These are phyloP conservation scores for Pleuronectes platessa DNA, from an alignment of 2,113 vertebrate species.

Conservation along the genomic window DNA sequence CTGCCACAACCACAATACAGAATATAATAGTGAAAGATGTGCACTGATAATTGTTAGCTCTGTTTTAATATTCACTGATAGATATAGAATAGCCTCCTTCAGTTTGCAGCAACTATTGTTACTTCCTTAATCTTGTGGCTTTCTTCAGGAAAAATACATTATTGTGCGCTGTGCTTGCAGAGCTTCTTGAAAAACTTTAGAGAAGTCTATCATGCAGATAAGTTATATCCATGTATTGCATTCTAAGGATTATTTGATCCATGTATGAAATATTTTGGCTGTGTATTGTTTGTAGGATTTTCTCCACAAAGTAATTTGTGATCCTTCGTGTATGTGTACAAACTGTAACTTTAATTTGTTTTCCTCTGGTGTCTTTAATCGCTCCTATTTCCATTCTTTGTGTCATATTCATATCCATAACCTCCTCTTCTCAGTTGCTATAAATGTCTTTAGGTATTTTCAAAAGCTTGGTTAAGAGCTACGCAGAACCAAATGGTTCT, in stretches of 20 bases:
- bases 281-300: conserved; percentile 11
- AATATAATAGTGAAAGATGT: too few species aligned
- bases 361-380: background rate
- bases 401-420: background rate
- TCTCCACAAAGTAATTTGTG: background rate
- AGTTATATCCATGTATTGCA: background rate
- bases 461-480: background rate
- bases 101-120: background rate
- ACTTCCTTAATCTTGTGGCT: background rate
- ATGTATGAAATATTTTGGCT: background rate
- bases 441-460: background rate
- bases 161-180: background rate
- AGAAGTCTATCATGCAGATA: background rate
- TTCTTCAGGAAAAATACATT: background rate
- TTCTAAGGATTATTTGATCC: conserved; percentile 13
- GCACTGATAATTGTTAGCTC: too few species aligned
- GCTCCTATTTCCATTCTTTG: background rate
- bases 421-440: background rate
- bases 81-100: background rate
- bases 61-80: too few species aligned
- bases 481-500: background rate
- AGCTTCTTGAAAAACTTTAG: background rate
- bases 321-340: background rate
- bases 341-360: background rate
- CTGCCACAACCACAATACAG: too few species aligned